Evolutionary conservation across 2,113 vertebrate genomes (phyloP), one percentile per base, ranked within the genome.

Genomic region (Ophthalmotilapia sp.): DNA sequence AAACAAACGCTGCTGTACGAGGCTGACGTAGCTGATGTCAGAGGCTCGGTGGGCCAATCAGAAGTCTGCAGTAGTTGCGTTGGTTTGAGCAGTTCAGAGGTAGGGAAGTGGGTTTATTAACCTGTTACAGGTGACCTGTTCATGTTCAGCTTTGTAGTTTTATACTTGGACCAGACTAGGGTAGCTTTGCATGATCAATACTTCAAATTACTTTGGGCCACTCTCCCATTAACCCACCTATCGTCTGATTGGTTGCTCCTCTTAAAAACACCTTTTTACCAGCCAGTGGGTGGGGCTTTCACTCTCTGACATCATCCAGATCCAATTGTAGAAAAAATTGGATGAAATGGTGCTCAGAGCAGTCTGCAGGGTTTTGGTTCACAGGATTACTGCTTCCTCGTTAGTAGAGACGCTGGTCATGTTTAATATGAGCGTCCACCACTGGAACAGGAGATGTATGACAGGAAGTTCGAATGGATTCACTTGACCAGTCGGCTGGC

Each of bases 361-460:
- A 0, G 23, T 29, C 40, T 75, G 21, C 21, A 73, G 21, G 3
- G n/a, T 0, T 62, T 45, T 70, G n/a, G 38, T 73, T 42, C 13
- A 42, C 38, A 21, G 6, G 36, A 21, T 70, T 23, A 45, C 21
- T 45, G 40, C n/a, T 23, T 10, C 21, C 8, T 7, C 3, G 1
- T 70, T 2, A 45, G 13, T 42, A 4, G 21, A 73, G 14, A 17
- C 1, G 8, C 0, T 45, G 40, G 68, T 75, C 23, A 75, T 29
- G 40, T 75, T 75, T 47, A 0, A 29, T 45, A 73, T 15, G 2
- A 26, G 21, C 42, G 0, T 0, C 23, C 21, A 29, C 40, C 23
- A 17, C 70, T 75, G 14, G 70, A 29, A 12, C 23, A 29, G 40
- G 0, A 75, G 42, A 19, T 29, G 23, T 7, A 15, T 26, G 40